These are phyloP conservation scores for Procapra przewalskii DNA, from an alignment of 2,113 vertebrate genomes.

Conservation along the genomic window DNA sequence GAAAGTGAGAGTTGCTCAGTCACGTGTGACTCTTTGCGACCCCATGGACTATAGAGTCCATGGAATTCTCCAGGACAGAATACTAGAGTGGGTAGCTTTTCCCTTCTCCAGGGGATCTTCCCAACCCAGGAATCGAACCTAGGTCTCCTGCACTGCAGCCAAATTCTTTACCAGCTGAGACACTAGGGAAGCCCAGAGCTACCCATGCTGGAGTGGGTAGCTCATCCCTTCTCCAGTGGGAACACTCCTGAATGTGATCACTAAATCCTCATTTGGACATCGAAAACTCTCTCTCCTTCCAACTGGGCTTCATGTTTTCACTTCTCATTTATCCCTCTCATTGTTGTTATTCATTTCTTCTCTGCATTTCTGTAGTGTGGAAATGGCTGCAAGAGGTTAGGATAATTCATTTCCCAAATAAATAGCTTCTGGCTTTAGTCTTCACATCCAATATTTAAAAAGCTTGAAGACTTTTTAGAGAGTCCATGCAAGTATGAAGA, in stretches of 20 bases:
- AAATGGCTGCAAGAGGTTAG: slow-evolving; percentile 59
- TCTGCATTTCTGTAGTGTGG: slow-evolving; percentile 8
- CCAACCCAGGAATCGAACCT: not conserved
- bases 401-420: slow-evolving; percentile 67
- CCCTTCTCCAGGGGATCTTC: not conserved
- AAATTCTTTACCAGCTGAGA: not conserved
- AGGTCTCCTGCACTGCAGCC: not conserved
- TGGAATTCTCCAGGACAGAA: not conserved
- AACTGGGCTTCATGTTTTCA: slow-evolving; percentile 2
- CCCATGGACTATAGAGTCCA: not conserved
- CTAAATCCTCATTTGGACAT: slow-evolving; percentile 23
- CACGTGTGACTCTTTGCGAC: not conserved
- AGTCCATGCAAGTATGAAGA: slow-evolving; percentile 40
- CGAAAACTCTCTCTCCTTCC: slow-evolving; percentile 7
- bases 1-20: not conserved
- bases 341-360: slow-evolving; percentile 42
- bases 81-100: not conserved
- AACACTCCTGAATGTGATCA: slow-evolving; percentile 7
- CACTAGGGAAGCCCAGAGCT: not conserved
- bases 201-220: not conserved
- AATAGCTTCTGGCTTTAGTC: slow-evolving; percentile 57
- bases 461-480: slow-evolving; percentile 47
- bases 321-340: slow-evolving; percentile 1
- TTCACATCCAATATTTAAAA: slow-evolving; percentile 63
- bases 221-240: not conserved